These are phyloP conservation scores for Seira ritae DNA, from an alignment of 2,888 invertebrate genomes.

Conservation along the genomic window DNA sequence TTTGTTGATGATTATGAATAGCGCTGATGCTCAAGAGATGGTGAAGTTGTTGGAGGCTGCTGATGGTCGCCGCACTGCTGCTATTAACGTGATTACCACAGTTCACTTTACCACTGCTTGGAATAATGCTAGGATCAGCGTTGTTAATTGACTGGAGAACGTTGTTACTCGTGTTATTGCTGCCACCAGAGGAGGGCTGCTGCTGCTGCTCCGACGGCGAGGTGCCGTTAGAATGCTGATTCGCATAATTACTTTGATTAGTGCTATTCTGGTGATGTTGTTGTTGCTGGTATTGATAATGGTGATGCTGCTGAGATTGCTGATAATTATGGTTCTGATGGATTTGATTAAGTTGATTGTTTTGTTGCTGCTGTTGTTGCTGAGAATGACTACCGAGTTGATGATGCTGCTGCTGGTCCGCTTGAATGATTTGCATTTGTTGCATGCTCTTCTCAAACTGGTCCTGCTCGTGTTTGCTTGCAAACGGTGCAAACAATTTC, in stretches of 20 bases:
- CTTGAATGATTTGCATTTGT: conserved; percentile 73
- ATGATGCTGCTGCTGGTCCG: conserved; percentile 74
- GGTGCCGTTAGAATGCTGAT: conserved; percentile 55
- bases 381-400: conserved; percentile 59
- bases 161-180: conserved; percentile 68
- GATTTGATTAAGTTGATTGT: conserved; percentile 75
- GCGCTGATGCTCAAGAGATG: conserved; percentile 60
- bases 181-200: conserved; percentile 47
- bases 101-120: conserved; percentile 27
- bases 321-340: conserved; percentile 73
- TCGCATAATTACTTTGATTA: conserved; percentile 56
- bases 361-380: conserved; percentile 76
- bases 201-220: no score
- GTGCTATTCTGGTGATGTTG: conserved; percentile 62
- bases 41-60: conserved; percentile 61
- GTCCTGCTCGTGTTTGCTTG: conserved; percentile 69
- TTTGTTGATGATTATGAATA: conserved; percentile 57
- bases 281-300: no score
- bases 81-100: conserved; percentile 52
- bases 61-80: conserved; percentile 56
- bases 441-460: conserved; percentile 72
- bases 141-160: conserved; percentile 62
- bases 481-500: conserved; percentile 70
- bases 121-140: conserved; percentile 35
- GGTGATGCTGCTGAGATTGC: conserved; percentile 69